These are phyloP conservation scores for Enteromius unitaeniatus DNA, from an alignment of 2,797 vertebrate species.

Conservation along the genomic window DNA sequence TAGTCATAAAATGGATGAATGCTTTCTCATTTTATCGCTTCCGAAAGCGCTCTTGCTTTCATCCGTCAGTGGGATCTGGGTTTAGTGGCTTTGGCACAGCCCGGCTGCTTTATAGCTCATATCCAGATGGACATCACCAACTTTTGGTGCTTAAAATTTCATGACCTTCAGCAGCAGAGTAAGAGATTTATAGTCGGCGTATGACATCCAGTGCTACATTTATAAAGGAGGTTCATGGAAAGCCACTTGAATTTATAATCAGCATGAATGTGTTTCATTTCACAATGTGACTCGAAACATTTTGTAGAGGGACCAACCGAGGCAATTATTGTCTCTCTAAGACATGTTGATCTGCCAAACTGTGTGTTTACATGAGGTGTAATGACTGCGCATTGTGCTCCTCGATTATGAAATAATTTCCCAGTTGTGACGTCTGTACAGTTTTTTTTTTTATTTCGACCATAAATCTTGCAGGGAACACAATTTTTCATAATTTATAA, in stretches of 20 bases:
- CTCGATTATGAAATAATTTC: neutral
- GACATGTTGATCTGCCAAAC: slow-evolving; percentile 38
- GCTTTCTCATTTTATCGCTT: slow-evolving; percentile 31
- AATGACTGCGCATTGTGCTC: neutral
- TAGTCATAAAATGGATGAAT: slow-evolving; percentile 48
- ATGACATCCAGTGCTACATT: slow-evolving; percentile 20
- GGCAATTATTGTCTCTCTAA: neutral
- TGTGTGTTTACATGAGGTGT: slow-evolving; percentile 13
- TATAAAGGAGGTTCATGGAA: slow-evolving; percentile 7
- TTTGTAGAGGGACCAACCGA: neutral
- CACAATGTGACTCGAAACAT: slow-evolving; percentile 1
- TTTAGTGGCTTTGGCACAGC: slow-evolving; percentile 50
- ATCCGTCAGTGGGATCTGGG: slow-evolving; percentile 36
- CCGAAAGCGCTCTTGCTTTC: slow-evolving; percentile 43
- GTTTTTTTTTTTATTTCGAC: neutral
- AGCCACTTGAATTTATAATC: slow-evolving; percentile 35
- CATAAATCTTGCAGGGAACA: neutral
- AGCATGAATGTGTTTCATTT: neutral
- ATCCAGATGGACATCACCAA: slow-evolving; percentile 47
- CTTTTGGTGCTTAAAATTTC: slow-evolving; percentile 36
- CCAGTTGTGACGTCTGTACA: neutral
- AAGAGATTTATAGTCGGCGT: neutral
- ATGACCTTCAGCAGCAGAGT: slow-evolving; percentile 30
- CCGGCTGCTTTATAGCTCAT: slow-evolving; percentile 34
- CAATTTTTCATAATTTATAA: neutral